Evolutionary conservation across 1,140 invertebrate species (phyloP).

Genomic region (Drosophila teissieri): DNA sequence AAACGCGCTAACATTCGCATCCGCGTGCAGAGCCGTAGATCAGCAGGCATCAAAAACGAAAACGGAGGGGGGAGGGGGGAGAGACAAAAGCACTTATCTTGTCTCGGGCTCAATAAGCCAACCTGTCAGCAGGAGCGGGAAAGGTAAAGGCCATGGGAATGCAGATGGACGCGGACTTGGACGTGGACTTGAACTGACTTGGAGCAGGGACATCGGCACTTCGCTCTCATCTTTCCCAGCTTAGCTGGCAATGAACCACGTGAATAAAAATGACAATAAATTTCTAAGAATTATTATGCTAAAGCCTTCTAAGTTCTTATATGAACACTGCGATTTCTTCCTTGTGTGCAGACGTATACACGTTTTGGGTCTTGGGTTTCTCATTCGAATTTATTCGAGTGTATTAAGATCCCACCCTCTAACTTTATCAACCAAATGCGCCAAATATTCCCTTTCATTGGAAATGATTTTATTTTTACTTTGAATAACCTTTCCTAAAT

Average conservation of each 20-base stretch:
- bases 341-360: too few relatives aligned
- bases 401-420: too few relatives aligned
- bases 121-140: slow-evolving; percentile 45
- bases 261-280: slow-evolving; percentile 75
- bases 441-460: too few relatives aligned
- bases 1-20: slow-evolving; percentile 24
- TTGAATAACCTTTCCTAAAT: neutral
- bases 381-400: too few relatives aligned
- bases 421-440: too few relatives aligned
- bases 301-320: too few relatives aligned
- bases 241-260: slow-evolving; percentile 40
- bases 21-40: slow-evolving; percentile 66
- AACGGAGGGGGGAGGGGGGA: neutral
- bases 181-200: neutral
- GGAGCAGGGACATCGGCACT: slow-evolving; percentile 15
- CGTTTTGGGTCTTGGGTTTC: too few relatives aligned
- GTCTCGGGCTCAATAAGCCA: slow-evolving; percentile 63
- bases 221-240: slow-evolving; percentile 58
- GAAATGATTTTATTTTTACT: too few relatives aligned
- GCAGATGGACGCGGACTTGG: neutral
- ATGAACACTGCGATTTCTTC: too few relatives aligned
- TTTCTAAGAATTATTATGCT: slow-evolving; percentile 14
- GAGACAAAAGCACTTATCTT: slow-evolving; percentile 70
- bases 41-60: slow-evolving; percentile 36
- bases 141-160: slow-evolving; percentile 11